Conservation (phyloP, 2,888 invertebrate genomes). For the Fragum whitleyi region DNA sequence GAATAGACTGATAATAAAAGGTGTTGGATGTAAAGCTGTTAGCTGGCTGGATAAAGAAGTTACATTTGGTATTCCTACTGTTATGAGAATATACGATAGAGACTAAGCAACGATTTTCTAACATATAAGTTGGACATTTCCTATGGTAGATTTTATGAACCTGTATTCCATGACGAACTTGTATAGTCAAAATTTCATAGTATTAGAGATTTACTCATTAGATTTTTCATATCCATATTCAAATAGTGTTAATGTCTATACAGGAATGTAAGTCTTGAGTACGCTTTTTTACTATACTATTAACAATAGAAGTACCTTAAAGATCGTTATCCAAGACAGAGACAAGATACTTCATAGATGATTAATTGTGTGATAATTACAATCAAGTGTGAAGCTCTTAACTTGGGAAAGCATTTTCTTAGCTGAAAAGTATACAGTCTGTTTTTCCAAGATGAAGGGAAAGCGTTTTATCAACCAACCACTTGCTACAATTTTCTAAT, state of each 20-base stretch:
- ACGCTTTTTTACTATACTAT: conserved; percentile 25
- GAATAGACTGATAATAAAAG: too few species aligned
- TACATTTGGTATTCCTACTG: too few species aligned
- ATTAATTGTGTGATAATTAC: conserved; percentile 23
- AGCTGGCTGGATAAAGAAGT: too few species aligned
- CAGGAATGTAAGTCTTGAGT: conserved; percentile 4
- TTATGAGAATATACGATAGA: too few species aligned
- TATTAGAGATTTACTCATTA: neutral
- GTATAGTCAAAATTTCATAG: conserved; percentile 31
- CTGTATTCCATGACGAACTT: conserved; percentile 24
- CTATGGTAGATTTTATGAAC: too few species aligned
- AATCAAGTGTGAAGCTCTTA: neutral
- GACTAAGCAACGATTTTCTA: too few species aligned
- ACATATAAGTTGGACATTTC: too few species aligned
- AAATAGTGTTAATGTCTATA: conserved; percentile 22
- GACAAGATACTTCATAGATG: too few species aligned
- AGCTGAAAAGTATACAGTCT: too few species aligned
- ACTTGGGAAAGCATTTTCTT: conserved; percentile 22
- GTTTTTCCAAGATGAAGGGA: conserved; percentile 37
- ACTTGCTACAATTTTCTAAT: conserved; percentile 24
- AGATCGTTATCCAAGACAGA: conserved; percentile 19
- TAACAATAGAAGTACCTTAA: conserved; percentile 17
- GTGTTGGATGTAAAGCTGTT: too few species aligned
- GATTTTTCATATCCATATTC: neutral
- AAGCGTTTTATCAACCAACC: conserved; percentile 38